These are phyloP conservation scores for Melopsittacus undulatus DNA, from an alignment of 2,797 vertebrate genomes.

Conservation along the genomic window DNA sequence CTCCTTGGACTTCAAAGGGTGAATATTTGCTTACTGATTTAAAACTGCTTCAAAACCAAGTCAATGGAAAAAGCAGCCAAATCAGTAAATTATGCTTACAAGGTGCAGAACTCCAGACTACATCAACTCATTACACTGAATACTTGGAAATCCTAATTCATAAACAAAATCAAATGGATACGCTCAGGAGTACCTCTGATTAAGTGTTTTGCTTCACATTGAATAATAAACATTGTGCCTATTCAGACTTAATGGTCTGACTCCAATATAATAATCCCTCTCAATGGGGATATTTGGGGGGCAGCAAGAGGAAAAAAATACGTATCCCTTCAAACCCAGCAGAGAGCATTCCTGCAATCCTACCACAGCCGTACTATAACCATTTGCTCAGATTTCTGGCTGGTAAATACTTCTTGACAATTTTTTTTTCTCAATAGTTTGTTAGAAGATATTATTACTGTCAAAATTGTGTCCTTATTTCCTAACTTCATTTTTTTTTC, in stretches of 20 bases:
- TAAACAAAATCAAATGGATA: slow-evolving; percentile 7
- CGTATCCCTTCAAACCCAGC: neutral
- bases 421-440: neutral
- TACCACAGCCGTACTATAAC: neutral
- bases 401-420: neutral
- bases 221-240: neutral
- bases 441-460: neutral
- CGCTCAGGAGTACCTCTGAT: neutral
- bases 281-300: neutral
- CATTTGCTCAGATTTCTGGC: neutral
- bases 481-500: neutral
- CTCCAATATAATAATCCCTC: neutral
- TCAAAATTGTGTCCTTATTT: neutral
- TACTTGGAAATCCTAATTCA: neutral
- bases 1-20: neutral
- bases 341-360: neutral
- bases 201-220: neutral
- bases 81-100: neutral
- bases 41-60: neutral
- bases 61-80: neutral
- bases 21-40: neutral
- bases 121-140: neutral
- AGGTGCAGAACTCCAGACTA: neutral
- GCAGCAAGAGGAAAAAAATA: neutral
- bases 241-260: neutral